These are phyloP conservation scores for Chelmon rostratus DNA, from an alignment of 2,797 vertebrate genomes.

Conservation along the genomic window DNA sequence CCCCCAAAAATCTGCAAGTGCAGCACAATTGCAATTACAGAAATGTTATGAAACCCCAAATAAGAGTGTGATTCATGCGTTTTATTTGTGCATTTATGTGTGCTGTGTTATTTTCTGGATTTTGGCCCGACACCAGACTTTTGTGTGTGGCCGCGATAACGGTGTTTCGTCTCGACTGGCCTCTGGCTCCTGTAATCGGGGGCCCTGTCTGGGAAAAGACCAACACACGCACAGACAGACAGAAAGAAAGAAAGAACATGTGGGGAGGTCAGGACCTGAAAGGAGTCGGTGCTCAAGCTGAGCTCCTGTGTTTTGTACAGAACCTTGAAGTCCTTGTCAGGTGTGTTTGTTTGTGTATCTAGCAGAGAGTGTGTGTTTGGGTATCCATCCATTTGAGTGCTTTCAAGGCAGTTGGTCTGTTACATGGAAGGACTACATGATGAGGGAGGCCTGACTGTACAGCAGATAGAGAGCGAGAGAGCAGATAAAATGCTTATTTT, in stretches of 20 bases:
- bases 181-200: slow-evolving; percentile 77
- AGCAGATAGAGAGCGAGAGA: slow-evolving; percentile 40
- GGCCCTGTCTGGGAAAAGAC: slow-evolving; percentile 61
- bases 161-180: slow-evolving; percentile 70
- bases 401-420: slow-evolving; percentile 46
- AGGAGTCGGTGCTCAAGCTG: slow-evolving; percentile 53
- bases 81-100: not conserved
- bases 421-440: slow-evolving; percentile 54
- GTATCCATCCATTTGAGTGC: slow-evolving; percentile 33
- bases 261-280: slow-evolving; percentile 55
- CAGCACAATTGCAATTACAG: slow-evolving; percentile 20
- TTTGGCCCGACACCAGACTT: slow-evolving; percentile 58
- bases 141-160: slow-evolving; percentile 68
- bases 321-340: slow-evolving; percentile 56
- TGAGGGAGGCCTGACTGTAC: slow-evolving; percentile 46
- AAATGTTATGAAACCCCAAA: slow-evolving; percentile 28
- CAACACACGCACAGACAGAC: slow-evolving; percentile 24
- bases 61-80: slow-evolving; percentile 28
- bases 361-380: slow-evolving; percentile 15
- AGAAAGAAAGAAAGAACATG: slow-evolving; percentile 40
- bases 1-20: slow-evolving; percentile 17
- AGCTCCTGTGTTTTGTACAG: slow-evolving; percentile 59
- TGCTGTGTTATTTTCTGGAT: slow-evolving; percentile 64
- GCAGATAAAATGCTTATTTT: slow-evolving; percentile 63
- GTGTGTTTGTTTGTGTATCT: slow-evolving; percentile 28